Base-by-base conservation (phyloP, 2,888 invertebrate species). In the Balanococcus diminutus region DNA sequence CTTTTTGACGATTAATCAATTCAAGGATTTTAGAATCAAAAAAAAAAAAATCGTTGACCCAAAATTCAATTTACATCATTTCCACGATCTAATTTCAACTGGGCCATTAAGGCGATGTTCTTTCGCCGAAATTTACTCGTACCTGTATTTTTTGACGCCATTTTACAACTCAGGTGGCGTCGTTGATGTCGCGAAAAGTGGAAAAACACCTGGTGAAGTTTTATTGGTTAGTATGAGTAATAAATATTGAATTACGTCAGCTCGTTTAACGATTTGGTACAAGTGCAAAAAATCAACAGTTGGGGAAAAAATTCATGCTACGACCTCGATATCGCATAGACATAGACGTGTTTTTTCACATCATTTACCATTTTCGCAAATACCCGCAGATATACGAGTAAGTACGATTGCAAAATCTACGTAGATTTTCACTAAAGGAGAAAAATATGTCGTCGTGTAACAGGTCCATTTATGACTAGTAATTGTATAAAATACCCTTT, bases 401-500 rank as follows among this genome's bases (percentile, higher is more conserved):
- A 19, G 46, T 46, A 11, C 46, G 25, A 67, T 67, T 67, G 28
- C 19, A 56, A 56, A 56, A 56, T 72, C 31, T 28, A 72, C 72
- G 72, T 28, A 72, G n/a, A 56, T 56, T 56, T 22, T 56, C 8
- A 22, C 19, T n/a, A 9, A 19, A 19, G 19, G 1, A 22, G 56
- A 56, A 56, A 31, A 31, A 72, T 31, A 31, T 31, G 31, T 31
- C 31, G 31, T 19, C 14, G 72, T 1, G 72, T 72, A 72, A 72
- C 72, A 72, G 72, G 72, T 72, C 31, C 72, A 32, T 72, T 72
- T 72, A 72, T 72, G 72, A 72, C 72, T 28, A 32, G 72, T 72
- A 72, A 72, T 72, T 32, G 72, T 32, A 19, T 72, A 72, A 31
- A 28, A 31, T 72, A 72, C 14, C 31, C 56, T 56, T 56, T 56